Evolutionary conservation across 2,113 vertebrate genomes (phyloP).

Genomic region (Ptychochromis oligacanthus): DNA sequence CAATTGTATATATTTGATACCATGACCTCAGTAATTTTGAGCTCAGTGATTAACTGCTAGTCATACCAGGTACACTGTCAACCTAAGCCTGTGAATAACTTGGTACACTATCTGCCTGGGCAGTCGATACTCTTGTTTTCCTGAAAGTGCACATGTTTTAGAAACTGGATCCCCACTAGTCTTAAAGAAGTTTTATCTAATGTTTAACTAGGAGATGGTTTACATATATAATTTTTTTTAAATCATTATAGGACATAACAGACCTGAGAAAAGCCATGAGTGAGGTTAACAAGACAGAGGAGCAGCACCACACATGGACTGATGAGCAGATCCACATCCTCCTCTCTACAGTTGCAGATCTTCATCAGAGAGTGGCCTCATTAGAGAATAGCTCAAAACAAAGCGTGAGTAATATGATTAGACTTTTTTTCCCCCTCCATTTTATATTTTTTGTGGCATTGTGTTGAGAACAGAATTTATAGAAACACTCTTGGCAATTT

Average conservation of each 20-base stretch:
- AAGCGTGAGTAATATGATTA: slow-evolving; percentile 43
- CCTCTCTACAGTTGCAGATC: slow-evolving; percentile 65
- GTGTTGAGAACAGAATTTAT: background rate
- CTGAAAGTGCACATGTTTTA: background rate
- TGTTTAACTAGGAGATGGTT: background rate
- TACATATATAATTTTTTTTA: background rate
- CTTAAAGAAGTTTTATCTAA: background rate
- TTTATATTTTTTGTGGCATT: background rate
- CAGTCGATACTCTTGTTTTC: background rate
- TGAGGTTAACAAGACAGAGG: slow-evolving; percentile 74
- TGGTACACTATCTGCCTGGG: background rate
- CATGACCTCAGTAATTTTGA: background rate
- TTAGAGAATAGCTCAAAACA: slow-evolving; percentile 66
- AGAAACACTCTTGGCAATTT: background rate
- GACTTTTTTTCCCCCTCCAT: background rate
- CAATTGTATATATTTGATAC: background rate
- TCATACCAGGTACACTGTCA: background rate
- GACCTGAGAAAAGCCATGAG: slow-evolving; percentile 66
- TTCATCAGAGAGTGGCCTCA: slow-evolving; percentile 66
- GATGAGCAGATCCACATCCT: slow-evolving; percentile 71
- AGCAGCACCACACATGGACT: slow-evolving; percentile 60
- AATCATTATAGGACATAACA: slow-evolving; percentile 62
- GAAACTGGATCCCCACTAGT: background rate
- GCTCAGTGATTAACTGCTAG: background rate
- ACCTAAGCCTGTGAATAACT: background rate